Evolutionary conservation across 2,888 invertebrate species (phyloP).

Genomic region (Drosophila engyochracea): DNA sequence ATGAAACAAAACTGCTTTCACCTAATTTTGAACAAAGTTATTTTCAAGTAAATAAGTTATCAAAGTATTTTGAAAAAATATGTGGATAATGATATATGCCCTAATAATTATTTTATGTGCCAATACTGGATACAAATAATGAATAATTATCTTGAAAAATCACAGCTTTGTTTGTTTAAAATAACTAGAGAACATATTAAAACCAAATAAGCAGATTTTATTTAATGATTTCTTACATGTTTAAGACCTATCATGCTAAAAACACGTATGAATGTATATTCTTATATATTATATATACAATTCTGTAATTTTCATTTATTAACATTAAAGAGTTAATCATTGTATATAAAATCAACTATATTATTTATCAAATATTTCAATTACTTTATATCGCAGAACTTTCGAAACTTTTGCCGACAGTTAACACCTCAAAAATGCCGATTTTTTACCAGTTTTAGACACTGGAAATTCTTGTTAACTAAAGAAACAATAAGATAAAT

Average conservation of each 20-base stretch:
- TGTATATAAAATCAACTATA: neutral
- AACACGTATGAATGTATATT: neutral
- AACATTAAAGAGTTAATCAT: accelerated
- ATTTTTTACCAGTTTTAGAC: neutral
- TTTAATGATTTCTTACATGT: neutral
- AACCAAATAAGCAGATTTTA: neutral
- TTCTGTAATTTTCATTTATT: accelerated
- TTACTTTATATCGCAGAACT: neutral
- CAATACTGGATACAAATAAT: neutral
- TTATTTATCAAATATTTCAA: neutral
- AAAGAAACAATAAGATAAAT: neutral
- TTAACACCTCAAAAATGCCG: accelerated
- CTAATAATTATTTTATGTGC: neutral
- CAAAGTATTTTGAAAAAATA: neutral
- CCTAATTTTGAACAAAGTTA: neutral
- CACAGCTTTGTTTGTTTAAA: neutral
- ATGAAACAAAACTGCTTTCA: neutral
- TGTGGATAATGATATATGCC: neutral
- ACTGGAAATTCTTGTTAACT: neutral
- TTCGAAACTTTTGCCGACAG: neutral
- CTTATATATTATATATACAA: neutral
- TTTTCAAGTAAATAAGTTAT: neutral
- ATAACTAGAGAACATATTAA: neutral
- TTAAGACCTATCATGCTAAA: neutral
- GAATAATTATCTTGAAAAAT: neutral